Percentiles rank a stretch among this genome's conserved stretches.
phyloP scores from a whole-genome alignment of 1,140 invertebrate species.

The Atta texana region DNA sequence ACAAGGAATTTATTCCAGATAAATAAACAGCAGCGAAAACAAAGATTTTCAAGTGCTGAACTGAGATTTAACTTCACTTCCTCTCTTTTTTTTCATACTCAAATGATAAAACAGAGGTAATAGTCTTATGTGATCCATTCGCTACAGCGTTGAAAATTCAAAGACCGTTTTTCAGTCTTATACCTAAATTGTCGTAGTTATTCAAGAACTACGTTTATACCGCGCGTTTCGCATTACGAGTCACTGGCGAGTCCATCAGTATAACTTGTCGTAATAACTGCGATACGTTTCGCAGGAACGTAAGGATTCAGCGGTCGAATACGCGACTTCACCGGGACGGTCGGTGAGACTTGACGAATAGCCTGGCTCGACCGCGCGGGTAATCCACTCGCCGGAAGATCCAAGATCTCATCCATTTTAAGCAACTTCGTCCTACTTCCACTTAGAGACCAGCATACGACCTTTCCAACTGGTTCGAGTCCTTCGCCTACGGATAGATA shows the following conservation, averaged over 20 bases:
- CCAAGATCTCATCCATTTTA: slow-evolving; percentile 83
- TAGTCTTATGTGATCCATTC: background rate
- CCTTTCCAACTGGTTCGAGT: slow-evolving; percentile 76
- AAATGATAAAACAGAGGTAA: slow-evolving; percentile 11
- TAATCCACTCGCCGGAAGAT: slow-evolving; percentile 79
- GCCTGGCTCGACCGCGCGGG: slow-evolving; percentile 70
- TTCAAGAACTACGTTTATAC: background rate
- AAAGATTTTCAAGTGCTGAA: background rate
- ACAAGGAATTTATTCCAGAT: slow-evolving; percentile 30
- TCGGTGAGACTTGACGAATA: slow-evolving; percentile 70
- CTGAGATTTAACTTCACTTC: slow-evolving; percentile 12
- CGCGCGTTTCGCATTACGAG: too few relatives aligned
- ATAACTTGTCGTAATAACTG: slow-evolving; percentile 21
- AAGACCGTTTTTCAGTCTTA: background rate
- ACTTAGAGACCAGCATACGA: slow-evolving; percentile 54
- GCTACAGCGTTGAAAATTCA: background rate
- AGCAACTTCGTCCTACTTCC: slow-evolving; percentile 79
- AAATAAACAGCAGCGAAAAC: slow-evolving; percentile 33
- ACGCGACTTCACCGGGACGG: slow-evolving; percentile 48
- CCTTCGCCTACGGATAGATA: slow-evolving; percentile 76
- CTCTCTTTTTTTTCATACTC: background rate
- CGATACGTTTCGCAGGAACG: slow-evolving; percentile 37
- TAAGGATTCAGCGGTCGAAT: slow-evolving; percentile 35
- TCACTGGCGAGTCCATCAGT: background rate
- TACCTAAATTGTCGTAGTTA: background rate